Conservation (phyloP, 2,888 invertebrate genomes). For the Clusia tigrina region DNA sequence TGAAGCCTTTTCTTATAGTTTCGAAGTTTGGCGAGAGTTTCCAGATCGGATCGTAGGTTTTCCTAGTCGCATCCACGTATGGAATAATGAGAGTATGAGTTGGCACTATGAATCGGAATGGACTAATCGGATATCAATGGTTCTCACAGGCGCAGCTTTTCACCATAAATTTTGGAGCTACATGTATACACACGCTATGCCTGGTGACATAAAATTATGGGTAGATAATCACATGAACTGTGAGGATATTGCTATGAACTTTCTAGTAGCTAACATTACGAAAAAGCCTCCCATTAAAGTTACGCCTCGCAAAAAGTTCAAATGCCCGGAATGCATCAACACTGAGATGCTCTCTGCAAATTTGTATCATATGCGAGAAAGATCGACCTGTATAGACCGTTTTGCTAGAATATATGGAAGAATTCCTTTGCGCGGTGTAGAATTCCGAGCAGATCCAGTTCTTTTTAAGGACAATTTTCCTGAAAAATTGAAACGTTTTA, state of each 20-base stretch:
- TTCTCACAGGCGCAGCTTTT: slow-evolving; percentile 94
- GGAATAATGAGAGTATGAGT: slow-evolving; percentile 84
- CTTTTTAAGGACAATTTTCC: slow-evolving; percentile 87
- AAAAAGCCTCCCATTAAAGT: slow-evolving; percentile 95
- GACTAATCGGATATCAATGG: slow-evolving; percentile 97
- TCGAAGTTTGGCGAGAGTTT: slow-evolving; percentile 95
- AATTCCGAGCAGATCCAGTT: slow-evolving; percentile 95
- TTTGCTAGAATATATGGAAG: slow-evolving; percentile 82
- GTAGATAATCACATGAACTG: slow-evolving; percentile 97
- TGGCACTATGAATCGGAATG: slow-evolving; percentile 98
- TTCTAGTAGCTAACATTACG: slow-evolving; percentile 90
- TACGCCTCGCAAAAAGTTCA: slow-evolving; percentile 94
- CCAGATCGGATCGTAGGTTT: slow-evolving; percentile 96
- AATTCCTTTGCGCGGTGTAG: slow-evolving; percentile 88
- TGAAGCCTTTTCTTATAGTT: slow-evolving; percentile 62
- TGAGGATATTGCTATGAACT: slow-evolving; percentile 98
- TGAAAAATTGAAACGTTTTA: slow-evolving; percentile 85
- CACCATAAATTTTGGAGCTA: slow-evolving; percentile 97
- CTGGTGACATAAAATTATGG: slow-evolving; percentile 83
- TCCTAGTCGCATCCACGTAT: slow-evolving; percentile 92
- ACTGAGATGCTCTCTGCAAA: slow-evolving; percentile 94
- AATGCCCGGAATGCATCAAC: slow-evolving; percentile 93
- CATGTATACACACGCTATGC: slow-evolving; percentile 90
- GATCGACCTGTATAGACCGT: slow-evolving; percentile 87
- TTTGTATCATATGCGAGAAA: slow-evolving; percentile 89